Evolutionary conservation across 2,888 invertebrate genomes (phyloP).

Genomic region (Dichetophora obliterata): DNA sequence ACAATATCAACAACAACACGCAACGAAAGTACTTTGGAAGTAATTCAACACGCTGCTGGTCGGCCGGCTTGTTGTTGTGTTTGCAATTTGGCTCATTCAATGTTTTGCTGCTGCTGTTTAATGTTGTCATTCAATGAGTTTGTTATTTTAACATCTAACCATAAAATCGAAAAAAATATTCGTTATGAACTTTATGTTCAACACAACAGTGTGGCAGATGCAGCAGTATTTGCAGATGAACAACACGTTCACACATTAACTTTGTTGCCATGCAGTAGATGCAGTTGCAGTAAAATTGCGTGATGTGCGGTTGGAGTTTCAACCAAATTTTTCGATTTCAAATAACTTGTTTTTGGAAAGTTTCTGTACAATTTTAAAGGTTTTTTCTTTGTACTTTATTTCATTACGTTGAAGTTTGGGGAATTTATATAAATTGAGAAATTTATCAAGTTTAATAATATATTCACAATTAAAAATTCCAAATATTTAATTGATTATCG

Average conservation of each 20-base stretch:
- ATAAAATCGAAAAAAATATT: constrained; percentile 27
- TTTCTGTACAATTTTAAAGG: too few relatives aligned
- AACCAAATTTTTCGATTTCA: too few relatives aligned
- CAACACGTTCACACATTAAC: too few relatives aligned
- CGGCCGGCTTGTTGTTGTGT: not conserved
- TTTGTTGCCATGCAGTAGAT: not conserved
- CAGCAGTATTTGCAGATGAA: not conserved
- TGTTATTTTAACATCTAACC: not conserved
- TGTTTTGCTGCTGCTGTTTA: not conserved
- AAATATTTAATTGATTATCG: too few relatives aligned
- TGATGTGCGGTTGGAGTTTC: not conserved
- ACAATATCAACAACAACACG: constrained; percentile 30
- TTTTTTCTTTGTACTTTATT: too few relatives aligned
- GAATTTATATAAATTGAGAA: too few relatives aligned
- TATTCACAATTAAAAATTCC: too few relatives aligned
- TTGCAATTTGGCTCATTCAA: not conserved
- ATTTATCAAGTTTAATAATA: too few relatives aligned
- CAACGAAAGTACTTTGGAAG: too few relatives aligned
- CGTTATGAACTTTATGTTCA: constrained; percentile 15
- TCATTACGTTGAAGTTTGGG: too few relatives aligned
- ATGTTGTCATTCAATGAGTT: too few relatives aligned
- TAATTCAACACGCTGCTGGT: not conserved
- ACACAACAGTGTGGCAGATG: not conserved
- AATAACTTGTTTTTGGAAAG: too few relatives aligned
- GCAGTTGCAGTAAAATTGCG: not conserved